These are phyloP conservation scores for Hybos culiciformis DNA, from an alignment of 2,888 invertebrate species.

Conservation along the genomic window DNA sequence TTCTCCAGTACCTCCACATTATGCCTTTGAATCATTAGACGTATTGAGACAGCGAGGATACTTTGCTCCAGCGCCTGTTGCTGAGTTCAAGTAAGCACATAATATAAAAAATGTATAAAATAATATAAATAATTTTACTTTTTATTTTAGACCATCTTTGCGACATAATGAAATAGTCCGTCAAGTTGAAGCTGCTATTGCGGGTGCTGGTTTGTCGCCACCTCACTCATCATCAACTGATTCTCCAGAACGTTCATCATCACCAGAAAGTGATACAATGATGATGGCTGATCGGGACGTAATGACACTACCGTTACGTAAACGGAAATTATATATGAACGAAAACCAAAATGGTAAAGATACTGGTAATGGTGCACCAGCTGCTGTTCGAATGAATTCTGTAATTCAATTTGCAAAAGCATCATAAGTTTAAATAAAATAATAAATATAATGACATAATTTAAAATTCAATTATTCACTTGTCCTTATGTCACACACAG, in stretches of 20 bases:
- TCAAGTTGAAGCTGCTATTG: constrained; percentile 49
- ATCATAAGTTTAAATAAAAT: constrained; percentile 35
- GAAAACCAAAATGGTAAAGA: constrained; percentile 37
- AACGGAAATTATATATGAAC: constrained; percentile 64
- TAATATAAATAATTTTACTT: background rate
- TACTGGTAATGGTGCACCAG: constrained; percentile 20
- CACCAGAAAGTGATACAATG: constrained; percentile 41
- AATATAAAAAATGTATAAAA: background rate
- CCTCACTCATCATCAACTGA: constrained; percentile 42
- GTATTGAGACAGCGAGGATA: constrained; percentile 22
- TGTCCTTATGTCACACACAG: no score
- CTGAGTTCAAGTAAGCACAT: constrained; percentile 31
- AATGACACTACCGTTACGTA: constrained; percentile 59
- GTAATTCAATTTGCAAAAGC: constrained; percentile 79
- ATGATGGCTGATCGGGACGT: constrained; percentile 42
- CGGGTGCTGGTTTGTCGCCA: constrained; percentile 43
- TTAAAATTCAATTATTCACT: no score
- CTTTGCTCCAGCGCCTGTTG: constrained; percentile 27
- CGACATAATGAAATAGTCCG: constrained; percentile 42
- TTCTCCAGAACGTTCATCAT: constrained; percentile 37
- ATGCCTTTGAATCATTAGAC: constrained; percentile 18
- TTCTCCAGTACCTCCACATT: constrained; percentile 15
- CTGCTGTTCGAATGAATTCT: constrained; percentile 45
- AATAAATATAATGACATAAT: no score
- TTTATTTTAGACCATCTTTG: constrained; percentile 21